phyloP scores from a whole-genome alignment of 2,113 vertebrate genomes.

The Illadopsis cleaveri region DNA sequence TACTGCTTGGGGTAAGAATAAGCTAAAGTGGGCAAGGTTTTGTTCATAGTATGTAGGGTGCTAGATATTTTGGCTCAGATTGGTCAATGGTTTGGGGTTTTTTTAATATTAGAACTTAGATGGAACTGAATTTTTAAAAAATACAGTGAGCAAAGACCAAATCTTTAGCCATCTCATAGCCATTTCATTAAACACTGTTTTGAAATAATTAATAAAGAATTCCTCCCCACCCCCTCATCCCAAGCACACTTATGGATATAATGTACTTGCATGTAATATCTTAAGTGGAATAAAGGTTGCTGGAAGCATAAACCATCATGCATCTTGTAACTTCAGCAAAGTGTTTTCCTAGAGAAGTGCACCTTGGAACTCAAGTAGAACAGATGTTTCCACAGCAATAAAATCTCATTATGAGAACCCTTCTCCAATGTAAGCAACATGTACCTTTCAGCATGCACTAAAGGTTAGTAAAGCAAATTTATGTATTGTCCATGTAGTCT shows the following conservation, averaged over 20 bases:
- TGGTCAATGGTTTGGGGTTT: background rate
- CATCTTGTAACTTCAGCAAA: slow-evolving; percentile 22
- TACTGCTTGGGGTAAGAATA: background rate
- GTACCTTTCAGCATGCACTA: slow-evolving; percentile 66
- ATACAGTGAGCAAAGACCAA: background rate
- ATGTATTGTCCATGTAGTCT: background rate
- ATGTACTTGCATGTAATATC: background rate
- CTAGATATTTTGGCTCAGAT: background rate
- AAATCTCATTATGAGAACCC: background rate
- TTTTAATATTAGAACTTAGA: background rate
- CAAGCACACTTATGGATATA: background rate
- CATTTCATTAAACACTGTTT: background rate
- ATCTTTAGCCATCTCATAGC: background rate
- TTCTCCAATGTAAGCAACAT: background rate
- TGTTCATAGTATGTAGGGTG: background rate
- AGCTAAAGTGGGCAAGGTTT: background rate
- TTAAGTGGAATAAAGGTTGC: background rate
- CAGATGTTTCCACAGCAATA: background rate
- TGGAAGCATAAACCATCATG: background rate
- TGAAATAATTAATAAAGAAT: background rate
- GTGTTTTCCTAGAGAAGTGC: slow-evolving; percentile 13
- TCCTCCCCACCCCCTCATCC: background rate
- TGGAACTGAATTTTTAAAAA: background rate
- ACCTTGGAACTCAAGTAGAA: background rate
- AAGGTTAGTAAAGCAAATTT: slow-evolving; percentile 67